phyloP scores from a whole-genome alignment of 2,888 invertebrate genomes.

The Meta bourneti region DNA sequence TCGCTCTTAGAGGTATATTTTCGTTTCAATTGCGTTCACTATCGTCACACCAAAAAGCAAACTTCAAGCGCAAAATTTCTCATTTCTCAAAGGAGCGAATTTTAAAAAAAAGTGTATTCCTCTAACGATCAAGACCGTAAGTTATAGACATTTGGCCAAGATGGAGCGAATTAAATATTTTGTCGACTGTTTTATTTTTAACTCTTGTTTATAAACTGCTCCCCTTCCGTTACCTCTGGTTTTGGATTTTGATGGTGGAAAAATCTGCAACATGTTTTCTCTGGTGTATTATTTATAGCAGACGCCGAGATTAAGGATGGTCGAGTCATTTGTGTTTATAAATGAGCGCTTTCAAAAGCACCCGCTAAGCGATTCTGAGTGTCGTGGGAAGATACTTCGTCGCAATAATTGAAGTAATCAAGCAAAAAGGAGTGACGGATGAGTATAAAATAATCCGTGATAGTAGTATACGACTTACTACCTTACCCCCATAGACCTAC shows the following conservation, averaged over 20 bases:
- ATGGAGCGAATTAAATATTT: conserved; percentile 59
- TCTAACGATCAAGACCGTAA: not conserved
- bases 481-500: too few relatives aligned
- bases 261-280: conserved; percentile 43
- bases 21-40: not conserved
- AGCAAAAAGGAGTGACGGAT: not conserved
- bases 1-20: not conserved
- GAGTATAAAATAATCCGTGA: not conserved
- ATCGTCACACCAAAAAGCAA: not conserved
- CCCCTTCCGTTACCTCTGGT: conserved; percentile 16
- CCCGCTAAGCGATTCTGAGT: not conserved
- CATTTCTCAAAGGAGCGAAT: not conserved
- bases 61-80: not conserved
- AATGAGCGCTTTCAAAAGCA: conserved; percentile 24
- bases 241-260: not conserved
- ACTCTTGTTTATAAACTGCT: conserved; percentile 70
- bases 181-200: conserved; percentile 63
- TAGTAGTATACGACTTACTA: not conserved
- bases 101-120: not conserved
- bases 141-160: not conserved
- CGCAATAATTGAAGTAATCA: not conserved
- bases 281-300: conserved; percentile 70
- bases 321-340: conserved; percentile 64
- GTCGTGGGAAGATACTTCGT: too few relatives aligned
- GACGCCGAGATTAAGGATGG: conserved; percentile 31